Base-by-base conservation (phyloP, 2,113 vertebrate genomes). In the Myrmophylax atrothorax region DNA sequence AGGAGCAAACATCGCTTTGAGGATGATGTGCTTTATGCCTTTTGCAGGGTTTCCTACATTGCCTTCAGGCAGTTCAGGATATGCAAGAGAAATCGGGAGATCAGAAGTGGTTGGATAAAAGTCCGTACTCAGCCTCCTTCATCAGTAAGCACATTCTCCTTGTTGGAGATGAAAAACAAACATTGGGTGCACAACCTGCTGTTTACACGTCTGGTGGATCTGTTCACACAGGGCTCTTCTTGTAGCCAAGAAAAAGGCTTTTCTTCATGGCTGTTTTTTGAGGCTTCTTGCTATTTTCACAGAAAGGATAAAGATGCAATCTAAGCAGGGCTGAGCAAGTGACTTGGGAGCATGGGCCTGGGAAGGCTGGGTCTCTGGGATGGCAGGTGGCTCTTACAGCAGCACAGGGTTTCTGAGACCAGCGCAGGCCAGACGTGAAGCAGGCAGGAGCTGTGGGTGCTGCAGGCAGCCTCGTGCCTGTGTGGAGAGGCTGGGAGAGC, bases 111-210 rank as follows among this genome's bases (percentile, higher is more conserved):
- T 40, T 78, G 80, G 89, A 90, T 92, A 52, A 84, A 92, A 93
- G 92, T 35, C 76, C 87, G 46, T 44, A 64, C 42, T 93, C 9
- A 3, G 42, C 89, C 60, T 84, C 73, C 80, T 90, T 88, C 89
- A 56, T 87, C 73, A 3, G 53, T 63, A 74, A 72, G 74, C 81
- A 93, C 63, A 1, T 35, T 77, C 63, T 91, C 40, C 80, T 67
- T 78, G 76, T 82, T 77, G 37, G 24, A 95, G 87, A 94, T 72
- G 81, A 87, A 92, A 95, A 94, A 44, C 87, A 94, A 95, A 92
- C 63, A 83, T 6, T 29, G 76, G 33, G 76, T 89, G 87, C 4
- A 3, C 74, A 96, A 56, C 96, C 89, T 73, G 66, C 84, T 93
- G 66, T 91, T 93, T 78, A 89, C 87, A 40, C 0, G 2, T 44